phyloP scores from a whole-genome alignment of 1,140 invertebrate species.

The Telenomus remus region DNA sequence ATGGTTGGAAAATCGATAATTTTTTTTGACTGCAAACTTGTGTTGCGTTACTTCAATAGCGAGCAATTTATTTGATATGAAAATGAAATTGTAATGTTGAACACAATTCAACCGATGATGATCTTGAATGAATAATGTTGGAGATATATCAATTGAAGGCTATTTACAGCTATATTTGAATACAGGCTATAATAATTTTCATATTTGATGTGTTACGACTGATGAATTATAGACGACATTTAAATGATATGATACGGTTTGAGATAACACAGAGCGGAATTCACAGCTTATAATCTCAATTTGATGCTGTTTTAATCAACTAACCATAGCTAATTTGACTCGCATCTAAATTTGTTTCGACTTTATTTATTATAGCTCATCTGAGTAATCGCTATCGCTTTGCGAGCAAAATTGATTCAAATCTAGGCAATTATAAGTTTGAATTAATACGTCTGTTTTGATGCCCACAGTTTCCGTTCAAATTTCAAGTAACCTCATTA shows the following conservation, averaged over 20 bases:
- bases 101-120: slow-evolving; percentile 1
- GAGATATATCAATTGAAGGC: neutral
- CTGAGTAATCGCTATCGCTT: slow-evolving; percentile 11
- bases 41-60: too few relatives aligned
- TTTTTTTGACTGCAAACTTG: too few relatives aligned
- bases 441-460: slow-evolving; percentile 5
- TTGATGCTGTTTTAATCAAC: slow-evolving; percentile 28
- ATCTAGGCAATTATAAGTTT: slow-evolving; percentile 9
- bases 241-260: slow-evolving; percentile 29
- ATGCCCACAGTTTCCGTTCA: neutral
- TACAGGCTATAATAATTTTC: slow-evolving; percentile 15
- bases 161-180: slow-evolving; percentile 4
- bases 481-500: too few relatives aligned
- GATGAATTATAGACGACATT: slow-evolving; percentile 27
- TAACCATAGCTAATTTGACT: slow-evolving; percentile 36
- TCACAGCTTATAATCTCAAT: slow-evolving; percentile 18
- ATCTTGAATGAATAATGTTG: slow-evolving; percentile 3
- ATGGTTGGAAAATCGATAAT: too few relatives aligned
- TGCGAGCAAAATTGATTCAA: slow-evolving; percentile 18
- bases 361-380: slow-evolving; percentile 20
- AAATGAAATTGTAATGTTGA: neutral
- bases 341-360: slow-evolving; percentile 24
- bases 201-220: slow-evolving; percentile 18
- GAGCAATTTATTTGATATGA: too few relatives aligned
- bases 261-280: slow-evolving; percentile 31